Base-by-base conservation (phyloP, 2,888 invertebrate species). In the Oscheius onirici region DNA sequence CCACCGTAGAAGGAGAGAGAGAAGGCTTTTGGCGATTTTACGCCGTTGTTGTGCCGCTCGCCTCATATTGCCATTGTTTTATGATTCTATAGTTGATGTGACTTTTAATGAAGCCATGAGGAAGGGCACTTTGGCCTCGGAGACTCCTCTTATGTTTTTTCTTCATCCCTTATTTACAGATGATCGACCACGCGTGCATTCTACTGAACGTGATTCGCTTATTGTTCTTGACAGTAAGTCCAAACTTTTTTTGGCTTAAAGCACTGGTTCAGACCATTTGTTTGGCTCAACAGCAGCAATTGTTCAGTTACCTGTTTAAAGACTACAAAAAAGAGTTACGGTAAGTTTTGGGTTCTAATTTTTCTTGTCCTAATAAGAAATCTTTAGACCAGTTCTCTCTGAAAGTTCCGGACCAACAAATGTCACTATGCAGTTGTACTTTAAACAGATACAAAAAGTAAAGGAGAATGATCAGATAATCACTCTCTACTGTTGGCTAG, bases 391-490 rank as follows among this genome's bases (percentile, higher is more conserved):
- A 22, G 80, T 80, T 3, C 51, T 68, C 57, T 74, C 83, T 55
- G 84, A 84, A 28, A 67, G 52, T 8, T 78, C 79, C 40, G 85
- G 83, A 1, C 81, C 83, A 0, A 86, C 86, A 10, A 84, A 86
- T 69, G 86, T 86, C 5, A 84, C 86, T 8, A 85, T 86, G 26
- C 86, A 86, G 67, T 55, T 86, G 24, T 86, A 83, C 65, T 84
- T 86, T 76, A 85, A 85, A 67, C 85, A 85, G 69, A 82, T 85
- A 43, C 84, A 86, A 72, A 86, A 86, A 69, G 84, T 86, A 11
- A 75, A 83, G 22, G 86, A 86, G 66, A 84, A 80, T 58, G 86
- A 86, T 69, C 86, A 86, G 65, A 85, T 85, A 13, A 73, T 86
- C 41, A 85, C 84, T 0, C 70, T 86, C 10, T 86, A 86, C 66